Evolutionary conservation across 64 coral and sea anemone species (phyloP), one percentile per base, ranked within the genome.

Genomic region (Montipora sp.): DNA sequence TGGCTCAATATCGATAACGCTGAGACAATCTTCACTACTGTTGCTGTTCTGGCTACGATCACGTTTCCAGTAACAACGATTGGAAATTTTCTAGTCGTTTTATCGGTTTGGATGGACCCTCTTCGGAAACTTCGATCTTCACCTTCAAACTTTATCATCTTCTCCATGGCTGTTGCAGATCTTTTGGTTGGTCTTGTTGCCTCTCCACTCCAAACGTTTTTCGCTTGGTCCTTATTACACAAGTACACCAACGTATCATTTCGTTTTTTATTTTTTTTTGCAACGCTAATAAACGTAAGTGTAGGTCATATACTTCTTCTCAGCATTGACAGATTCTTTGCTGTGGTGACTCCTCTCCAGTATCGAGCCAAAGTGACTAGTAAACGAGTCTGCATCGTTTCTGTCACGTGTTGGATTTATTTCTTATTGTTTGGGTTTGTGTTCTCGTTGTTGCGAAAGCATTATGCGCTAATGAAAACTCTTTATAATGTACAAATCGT

Each of bases 271-370:
- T 3, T 9, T 3, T 90, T n/a, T 12, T 43, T 27, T 27, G 18
- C 2, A 15, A 3, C n/a, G 6, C 21, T 79, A 19, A 8, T 79
- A n/a, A 51, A n/a, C 13, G 4, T 79, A 0, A 79, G 77, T 11
- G 16, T 90, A 14, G 60, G 47, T 36, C 88, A 90, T 22, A 21
- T 90, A 4, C 19, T 80, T 48, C 58, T 78, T 65, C 78, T 90
- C 44, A 80, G 75, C 46, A 48, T 90, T n/a, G 88, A 90, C 47
- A 46, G 88, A 80, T 48, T 90, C 47, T 18, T 80, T 49, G 88
- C 88, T 13, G 16, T 90, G 43, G 18, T 50, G 18, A 61, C 77
- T 70, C 88, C 88, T 7, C 77, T 90, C 13, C 77, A 36, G 5
- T 90, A 90, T 63, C 60, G 66, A 80, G 65, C n/a, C 21, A 60